These are phyloP conservation scores for Perca flavescens DNA, from an alignment of 2,113 vertebrate species.

Conservation along the genomic window DNA sequence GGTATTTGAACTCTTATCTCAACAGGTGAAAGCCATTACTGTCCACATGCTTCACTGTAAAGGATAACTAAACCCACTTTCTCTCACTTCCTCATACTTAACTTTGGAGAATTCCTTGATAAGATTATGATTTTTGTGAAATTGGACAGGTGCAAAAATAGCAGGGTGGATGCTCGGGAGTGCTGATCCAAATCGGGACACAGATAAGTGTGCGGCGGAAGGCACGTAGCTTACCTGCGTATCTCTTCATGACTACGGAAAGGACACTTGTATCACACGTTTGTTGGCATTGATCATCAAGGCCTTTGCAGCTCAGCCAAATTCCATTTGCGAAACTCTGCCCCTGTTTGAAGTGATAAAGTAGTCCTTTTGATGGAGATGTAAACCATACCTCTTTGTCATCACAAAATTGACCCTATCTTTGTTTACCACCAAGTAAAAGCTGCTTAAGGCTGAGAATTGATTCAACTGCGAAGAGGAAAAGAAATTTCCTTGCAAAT, in stretches of 20 bases:
- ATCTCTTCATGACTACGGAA: conserved; percentile 33
- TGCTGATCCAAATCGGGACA: conserved; percentile 43
- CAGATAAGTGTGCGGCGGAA: conserved; percentile 42
- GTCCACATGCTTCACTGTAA: conserved; percentile 40
- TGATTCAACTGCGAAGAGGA: conserved; percentile 33
- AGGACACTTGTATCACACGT: conserved; percentile 37
- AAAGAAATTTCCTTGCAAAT: conserved; percentile 39
- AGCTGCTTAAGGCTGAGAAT: conserved; percentile 46
- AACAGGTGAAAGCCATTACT: conserved; percentile 68
- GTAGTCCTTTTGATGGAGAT: conserved; percentile 20
- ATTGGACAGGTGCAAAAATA: conserved; percentile 58
- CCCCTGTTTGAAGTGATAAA: conserved; percentile 4
- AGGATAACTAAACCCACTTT: conserved; percentile 52
- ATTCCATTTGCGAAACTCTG: conserved; percentile 25
- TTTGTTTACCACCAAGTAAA: conserved; percentile 42
- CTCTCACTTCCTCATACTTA: conserved; percentile 27
- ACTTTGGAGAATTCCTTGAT: conserved; percentile 63
- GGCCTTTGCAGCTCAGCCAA: conserved; percentile 23
- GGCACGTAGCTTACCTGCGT: conserved; percentile 69
- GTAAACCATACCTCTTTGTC: neutral
- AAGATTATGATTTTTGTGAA: conserved; percentile 46
- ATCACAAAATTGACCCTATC: neutral
- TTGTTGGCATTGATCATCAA: conserved; percentile 34
- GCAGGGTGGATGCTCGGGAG: conserved; percentile 20
- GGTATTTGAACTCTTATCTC: conserved; percentile 66